These are phyloP conservation scores for Lophura swinhoii DNA, from an alignment of 2,797 vertebrate species.

Conservation along the genomic window DNA sequence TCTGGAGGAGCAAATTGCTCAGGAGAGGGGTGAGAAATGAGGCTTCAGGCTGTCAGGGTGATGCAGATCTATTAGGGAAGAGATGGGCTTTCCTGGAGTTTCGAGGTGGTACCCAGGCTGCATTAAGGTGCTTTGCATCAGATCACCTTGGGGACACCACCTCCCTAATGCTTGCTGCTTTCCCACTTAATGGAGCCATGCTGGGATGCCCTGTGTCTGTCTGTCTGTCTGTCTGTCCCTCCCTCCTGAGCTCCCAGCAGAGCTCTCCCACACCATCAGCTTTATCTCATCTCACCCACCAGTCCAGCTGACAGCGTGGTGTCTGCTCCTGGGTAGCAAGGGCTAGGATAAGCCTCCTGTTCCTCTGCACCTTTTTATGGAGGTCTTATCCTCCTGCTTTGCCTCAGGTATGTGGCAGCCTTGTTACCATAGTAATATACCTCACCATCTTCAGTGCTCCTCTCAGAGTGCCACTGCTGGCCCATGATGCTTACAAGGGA, in stretches of 20 bases:
- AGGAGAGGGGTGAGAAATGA: neutral
- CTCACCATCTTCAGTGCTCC: neutral
- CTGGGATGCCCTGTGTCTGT: neutral
- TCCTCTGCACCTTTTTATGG: neutral
- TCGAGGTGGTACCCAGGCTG: rapidly evolving
- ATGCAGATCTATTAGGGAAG: neutral
- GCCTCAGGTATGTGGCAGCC: neutral
- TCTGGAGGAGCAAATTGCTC: neutral
- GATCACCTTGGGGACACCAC: neutral
- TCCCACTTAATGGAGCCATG: neutral
- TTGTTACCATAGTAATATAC: constrained; percentile 13
- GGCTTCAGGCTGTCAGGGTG: neutral
- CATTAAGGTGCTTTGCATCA: neutral
- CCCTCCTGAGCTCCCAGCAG: neutral
- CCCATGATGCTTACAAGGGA: rapidly evolving
- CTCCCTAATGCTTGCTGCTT: neutral
- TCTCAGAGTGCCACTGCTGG: neutral
- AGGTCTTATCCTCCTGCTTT: neutral
- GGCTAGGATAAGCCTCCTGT: neutral
- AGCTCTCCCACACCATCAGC: neutral
- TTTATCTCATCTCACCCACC: neutral
- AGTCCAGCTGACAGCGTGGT: neutral
- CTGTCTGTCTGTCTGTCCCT: neutral
- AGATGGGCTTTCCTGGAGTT: neutral
- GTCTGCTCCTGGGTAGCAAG: neutral